Base-by-base conservation (phyloP, 2,797 vertebrate species). In the Fistularia commersonii region DNA sequence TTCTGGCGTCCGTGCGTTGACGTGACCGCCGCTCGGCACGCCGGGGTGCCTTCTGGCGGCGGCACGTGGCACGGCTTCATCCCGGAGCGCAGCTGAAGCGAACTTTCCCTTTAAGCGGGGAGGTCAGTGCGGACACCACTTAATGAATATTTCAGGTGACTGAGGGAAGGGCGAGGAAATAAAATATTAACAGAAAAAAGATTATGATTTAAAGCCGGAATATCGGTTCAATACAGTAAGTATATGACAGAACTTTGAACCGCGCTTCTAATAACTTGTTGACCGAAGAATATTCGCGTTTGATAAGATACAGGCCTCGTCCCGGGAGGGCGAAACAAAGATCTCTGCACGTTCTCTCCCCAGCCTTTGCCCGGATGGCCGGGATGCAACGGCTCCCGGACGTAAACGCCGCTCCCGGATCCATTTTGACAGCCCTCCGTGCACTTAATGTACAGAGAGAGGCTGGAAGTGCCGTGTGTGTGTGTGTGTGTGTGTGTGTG, bases 241-340 rank as follows among this genome's bases (percentile, higher is more conserved):
- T 77, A 76, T 64, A 71, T 58, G 71, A 59, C 41, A 60, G 84
- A 51, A 78, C 85, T 83, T 87, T 89, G 85, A 75, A 82, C 84
- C 53, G 53, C 61, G 44, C 61, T 36, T 64, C 46, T 66, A 72
- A 83, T 81, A 71, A 57, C 45, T 60, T 40, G 39, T 52, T 6
- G 15, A 60, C 61, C 52, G 66, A 54, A 54, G 42, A 75, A 49
- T 74, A 76, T 61, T 61, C 12, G 14, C 41, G 41, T 65, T 72
- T 72, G 76, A 88, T 86, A 83, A 88, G 83, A 87, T 80, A 81
- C 13, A 50, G 66, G 68, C 61, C 48, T 41, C 57, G 59, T 66
- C 58, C 23, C 32, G 13, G 12, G 10, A 34, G 8, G 31, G 31
- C 5, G 34, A 45, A 32, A 11, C 11, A 45, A 1, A 33, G n/a